Evolutionary conservation across 2,113 vertebrate species (phyloP).

Genomic region (Malurus melanocephalus): DNA sequence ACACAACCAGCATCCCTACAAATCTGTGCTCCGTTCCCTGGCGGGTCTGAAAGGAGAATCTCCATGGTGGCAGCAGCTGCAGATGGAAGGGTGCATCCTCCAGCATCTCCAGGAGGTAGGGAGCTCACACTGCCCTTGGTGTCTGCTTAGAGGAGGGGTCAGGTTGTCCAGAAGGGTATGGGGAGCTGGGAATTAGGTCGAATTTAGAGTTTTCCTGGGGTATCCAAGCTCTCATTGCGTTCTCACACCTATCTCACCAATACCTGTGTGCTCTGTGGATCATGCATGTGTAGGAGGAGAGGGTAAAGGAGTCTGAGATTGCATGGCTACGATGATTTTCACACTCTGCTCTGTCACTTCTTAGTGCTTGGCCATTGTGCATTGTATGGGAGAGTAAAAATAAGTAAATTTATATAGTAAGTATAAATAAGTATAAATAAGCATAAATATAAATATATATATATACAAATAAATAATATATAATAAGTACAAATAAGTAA

Average conservation of each 20-base stretch:
- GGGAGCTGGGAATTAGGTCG: neutral
- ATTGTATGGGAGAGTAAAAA: neutral
- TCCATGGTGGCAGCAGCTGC: neutral
- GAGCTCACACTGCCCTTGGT: accelerated
- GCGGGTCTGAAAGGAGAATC: accelerated
- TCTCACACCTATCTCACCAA: neutral
- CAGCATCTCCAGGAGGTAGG: neutral
- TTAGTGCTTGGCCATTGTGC: neutral
- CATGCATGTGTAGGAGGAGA: accelerated
- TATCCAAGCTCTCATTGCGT: accelerated
- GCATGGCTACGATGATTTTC: neutral
- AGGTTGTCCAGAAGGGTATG: neutral
- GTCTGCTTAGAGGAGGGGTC: neutral
- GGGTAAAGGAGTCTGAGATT: neutral
- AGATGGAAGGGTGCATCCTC: accelerated
- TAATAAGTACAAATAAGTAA: neutral
- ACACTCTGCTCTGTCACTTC: neutral
- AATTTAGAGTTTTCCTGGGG: neutral
- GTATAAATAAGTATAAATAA: no score
- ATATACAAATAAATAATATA: no score
- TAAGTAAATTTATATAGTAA: no score
- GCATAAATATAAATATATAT: no score
- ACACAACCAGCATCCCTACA: neutral
- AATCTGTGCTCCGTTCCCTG: neutral
- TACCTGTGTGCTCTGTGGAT: neutral